phyloP scores from a whole-genome alignment of 2,113 vertebrate species.

The Poeciliopsis occidentalis region DNA sequence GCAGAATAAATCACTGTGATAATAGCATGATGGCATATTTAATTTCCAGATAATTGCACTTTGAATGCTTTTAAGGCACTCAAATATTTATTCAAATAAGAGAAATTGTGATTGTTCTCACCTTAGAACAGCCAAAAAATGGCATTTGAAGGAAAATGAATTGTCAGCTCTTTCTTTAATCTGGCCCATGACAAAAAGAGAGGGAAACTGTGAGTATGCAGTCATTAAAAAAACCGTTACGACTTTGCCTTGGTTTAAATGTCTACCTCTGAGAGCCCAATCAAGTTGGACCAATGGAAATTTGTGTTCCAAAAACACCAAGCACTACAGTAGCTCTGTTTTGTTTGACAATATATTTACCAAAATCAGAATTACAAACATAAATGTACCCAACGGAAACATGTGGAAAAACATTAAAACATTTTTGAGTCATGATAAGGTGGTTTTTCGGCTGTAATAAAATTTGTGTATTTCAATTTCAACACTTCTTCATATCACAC shows the following conservation, averaged over 20 bases:
- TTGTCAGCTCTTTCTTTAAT: neutral
- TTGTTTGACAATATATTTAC: no score
- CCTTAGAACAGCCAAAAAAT: conserved; percentile 3
- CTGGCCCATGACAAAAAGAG: neutral
- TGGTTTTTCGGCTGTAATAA: no score
- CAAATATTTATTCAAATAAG: conserved; percentile 55
- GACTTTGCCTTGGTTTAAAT: neutral
- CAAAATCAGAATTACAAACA: no score
- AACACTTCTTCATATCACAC: no score
- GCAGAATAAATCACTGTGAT: conserved; percentile 64
- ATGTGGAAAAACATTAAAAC: no score
- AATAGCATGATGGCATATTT: conserved; percentile 66
- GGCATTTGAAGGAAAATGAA: conserved; percentile 18
- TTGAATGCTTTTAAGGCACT: conserved; percentile 50
- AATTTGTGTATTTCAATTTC: no score
- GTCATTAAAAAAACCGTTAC: neutral
- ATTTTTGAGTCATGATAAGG: no score
- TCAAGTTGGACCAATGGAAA: conserved; percentile 21
- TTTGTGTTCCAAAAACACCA: neutral
- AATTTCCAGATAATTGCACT: conserved; percentile 70
- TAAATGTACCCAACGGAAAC: no score
- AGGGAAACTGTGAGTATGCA: neutral
- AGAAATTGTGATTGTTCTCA: conserved; percentile 43
- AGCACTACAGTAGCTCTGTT: conserved; percentile 3
- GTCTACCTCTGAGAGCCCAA: neutral